Evolutionary conservation across 2,797 vertebrate species (phyloP).

Genomic region (Telmatherina bonti): DNA sequence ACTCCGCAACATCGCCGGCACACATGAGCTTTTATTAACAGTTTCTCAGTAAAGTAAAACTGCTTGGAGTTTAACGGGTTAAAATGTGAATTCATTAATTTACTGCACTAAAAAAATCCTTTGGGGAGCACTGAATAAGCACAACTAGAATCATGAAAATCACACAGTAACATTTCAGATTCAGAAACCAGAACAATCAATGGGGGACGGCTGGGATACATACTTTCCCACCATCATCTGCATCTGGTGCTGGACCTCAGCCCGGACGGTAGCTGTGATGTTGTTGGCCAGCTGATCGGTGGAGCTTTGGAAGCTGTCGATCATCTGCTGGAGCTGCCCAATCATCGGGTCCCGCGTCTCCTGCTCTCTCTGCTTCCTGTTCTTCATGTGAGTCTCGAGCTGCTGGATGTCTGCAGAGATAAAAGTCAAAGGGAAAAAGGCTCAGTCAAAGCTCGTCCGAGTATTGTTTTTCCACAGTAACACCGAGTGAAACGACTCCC

Average conservation of each 20-base stretch:
- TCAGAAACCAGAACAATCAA: neutral
- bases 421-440: conserved; percentile 7
- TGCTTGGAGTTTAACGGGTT: neutral
- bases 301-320: conserved; percentile 88
- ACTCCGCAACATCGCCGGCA: no score
- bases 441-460: neutral
- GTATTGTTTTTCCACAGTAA: neutral
- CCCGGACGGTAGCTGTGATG: conserved; percentile 86
- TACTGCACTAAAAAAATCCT: neutral
- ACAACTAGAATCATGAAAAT: no score
- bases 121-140: neutral
- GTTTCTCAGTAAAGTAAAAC: neutral
- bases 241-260: conserved; percentile 95
- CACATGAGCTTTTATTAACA: neutral
- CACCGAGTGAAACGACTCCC: neutral
- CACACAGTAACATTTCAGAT: neutral
- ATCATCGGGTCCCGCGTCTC: conserved; percentile 89
- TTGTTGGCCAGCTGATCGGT: conserved; percentile 90
- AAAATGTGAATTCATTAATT: neutral
- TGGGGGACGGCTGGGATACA: conserved; percentile 52
- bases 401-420: conserved; percentile 89
- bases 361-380: conserved; percentile 89
- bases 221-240: conserved; percentile 95
- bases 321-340: conserved; percentile 90
- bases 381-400: conserved; percentile 92